A percentile compares a stretch with the other conserved stretches of the same genome.
phyloP scores from a whole-genome alignment of 2,888 invertebrate species.

The Galerucella calmariensis region DNA sequence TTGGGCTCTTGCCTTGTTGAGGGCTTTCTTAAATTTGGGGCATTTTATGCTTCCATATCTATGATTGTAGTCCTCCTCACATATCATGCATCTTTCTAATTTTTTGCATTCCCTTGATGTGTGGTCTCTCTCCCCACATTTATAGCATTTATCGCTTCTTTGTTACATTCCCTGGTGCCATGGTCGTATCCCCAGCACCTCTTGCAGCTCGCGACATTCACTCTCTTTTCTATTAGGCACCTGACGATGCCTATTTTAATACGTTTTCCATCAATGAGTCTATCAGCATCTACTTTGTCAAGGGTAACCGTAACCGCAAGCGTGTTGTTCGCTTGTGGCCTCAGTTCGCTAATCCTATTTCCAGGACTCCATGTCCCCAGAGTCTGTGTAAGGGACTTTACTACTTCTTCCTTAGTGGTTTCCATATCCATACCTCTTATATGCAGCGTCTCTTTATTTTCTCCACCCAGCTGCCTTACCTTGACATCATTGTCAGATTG shows the following conservation, averaged over 20 bases:
- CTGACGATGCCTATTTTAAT: neutral
- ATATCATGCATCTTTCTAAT: neutral
- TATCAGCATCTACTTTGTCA: neutral
- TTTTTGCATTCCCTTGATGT: neutral
- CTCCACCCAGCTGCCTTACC: neutral
- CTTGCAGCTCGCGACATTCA: no score
- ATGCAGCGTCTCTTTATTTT: constrained; percentile 3
- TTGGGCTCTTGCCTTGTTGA: neutral
- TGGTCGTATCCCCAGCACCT: neutral
- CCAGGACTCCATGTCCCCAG: neutral
- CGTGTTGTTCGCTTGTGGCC: constrained; percentile 9
- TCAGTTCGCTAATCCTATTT: constrained; percentile 7
- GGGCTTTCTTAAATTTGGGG: neutral
- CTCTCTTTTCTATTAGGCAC: neutral
- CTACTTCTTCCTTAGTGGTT: constrained; percentile 5
- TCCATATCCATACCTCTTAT: constrained; percentile 12
- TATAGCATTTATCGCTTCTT: neutral
- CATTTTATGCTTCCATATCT: neutral
- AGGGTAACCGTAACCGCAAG: constrained; percentile 15
- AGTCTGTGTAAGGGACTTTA: neutral
- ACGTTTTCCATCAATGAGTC: neutral
- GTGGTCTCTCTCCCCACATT: neutral
- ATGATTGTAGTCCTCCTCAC: neutral
- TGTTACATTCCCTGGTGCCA: neutral
- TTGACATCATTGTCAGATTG: neutral